Conservation (phyloP, 2,113 vertebrate species). For the Catharus fuscescens region DNA sequence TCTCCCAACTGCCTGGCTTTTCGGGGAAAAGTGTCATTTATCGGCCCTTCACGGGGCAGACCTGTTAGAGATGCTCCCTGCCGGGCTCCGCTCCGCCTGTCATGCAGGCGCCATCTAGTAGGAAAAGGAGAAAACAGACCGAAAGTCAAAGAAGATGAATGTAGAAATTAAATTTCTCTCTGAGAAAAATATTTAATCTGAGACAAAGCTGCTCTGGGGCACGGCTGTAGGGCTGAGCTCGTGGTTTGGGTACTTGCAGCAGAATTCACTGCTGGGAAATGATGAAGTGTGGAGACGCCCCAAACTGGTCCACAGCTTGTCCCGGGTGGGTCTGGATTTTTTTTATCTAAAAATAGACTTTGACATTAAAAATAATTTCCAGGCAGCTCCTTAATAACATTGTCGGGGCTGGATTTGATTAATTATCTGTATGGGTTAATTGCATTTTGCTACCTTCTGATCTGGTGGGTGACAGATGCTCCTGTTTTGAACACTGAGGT, state of each 20-base stretch:
- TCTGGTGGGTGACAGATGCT: background rate
- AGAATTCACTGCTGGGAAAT: background rate
- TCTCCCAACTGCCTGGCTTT: background rate
- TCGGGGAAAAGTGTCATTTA: slow-evolving; percentile 24
- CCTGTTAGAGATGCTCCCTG: background rate
- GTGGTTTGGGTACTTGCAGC: background rate
- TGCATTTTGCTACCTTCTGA: background rate
- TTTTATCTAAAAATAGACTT: background rate
- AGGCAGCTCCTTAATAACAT: background rate
- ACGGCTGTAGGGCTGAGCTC: rapidly evolving
- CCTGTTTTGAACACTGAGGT: background rate
- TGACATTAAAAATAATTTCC: background rate
- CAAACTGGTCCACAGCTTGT: background rate
- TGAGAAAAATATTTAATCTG: background rate
- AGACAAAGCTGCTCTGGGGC: background rate
- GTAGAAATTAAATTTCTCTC: background rate
- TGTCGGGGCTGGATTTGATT: background rate
- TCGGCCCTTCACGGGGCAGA: background rate
- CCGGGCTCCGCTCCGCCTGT: background rate
- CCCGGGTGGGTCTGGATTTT: background rate
- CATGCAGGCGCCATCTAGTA: slow-evolving; percentile 50
- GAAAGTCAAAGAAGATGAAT: background rate
- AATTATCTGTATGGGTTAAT: background rate
- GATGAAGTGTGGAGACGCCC: background rate
- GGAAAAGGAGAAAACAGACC: slow-evolving; percentile 32